Conservation (phyloP, 1,140 invertebrate species). For the Drosophila pachea region DNA sequence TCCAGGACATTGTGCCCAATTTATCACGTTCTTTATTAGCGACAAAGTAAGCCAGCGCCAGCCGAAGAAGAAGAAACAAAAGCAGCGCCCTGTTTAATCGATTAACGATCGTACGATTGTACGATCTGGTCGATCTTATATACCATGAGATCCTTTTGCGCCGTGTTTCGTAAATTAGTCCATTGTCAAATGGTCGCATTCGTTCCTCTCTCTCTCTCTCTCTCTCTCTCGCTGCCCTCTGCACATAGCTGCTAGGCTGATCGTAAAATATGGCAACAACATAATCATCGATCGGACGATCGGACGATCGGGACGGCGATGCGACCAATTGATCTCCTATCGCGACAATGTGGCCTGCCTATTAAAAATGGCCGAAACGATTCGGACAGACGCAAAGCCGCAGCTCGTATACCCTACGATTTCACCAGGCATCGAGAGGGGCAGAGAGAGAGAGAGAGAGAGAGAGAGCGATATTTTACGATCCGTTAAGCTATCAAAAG, state of each 20-base stretch:
- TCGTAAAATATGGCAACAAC: conserved; percentile 71
- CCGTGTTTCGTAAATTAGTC: conserved; percentile 73
- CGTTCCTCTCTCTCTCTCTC: too few species aligned
- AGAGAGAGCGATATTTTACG: too few species aligned
- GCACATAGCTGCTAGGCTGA: conserved; percentile 52
- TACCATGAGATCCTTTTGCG: conserved; percentile 5
- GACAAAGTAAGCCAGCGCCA: conserved; percentile 20
- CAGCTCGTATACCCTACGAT: conserved; percentile 23
- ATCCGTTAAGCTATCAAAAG: too few species aligned
- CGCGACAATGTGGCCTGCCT: conserved; percentile 53
- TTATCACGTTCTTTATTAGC: conserved; percentile 76
- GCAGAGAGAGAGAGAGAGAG: too few species aligned
- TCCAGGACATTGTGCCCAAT: conserved; percentile 37
- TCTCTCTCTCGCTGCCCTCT: too few species aligned
- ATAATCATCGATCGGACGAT: conserved; percentile 59
- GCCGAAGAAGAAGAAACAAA: conserved; percentile 36
- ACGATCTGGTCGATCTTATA: conserved; percentile 1
- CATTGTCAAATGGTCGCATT: conserved; percentile 56
- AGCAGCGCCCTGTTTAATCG: conserved; percentile 50
- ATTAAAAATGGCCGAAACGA: conserved; percentile 47
- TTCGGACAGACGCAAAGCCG: neutral
- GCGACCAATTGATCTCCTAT: conserved; percentile 48
- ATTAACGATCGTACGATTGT: conserved; percentile 46
- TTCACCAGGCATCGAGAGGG: too few species aligned
- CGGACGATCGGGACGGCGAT: conserved; percentile 21